These are phyloP conservation scores for Podarcis lilfordi DNA, from an alignment of 2,797 vertebrate genomes.

Conservation along the genomic window DNA sequence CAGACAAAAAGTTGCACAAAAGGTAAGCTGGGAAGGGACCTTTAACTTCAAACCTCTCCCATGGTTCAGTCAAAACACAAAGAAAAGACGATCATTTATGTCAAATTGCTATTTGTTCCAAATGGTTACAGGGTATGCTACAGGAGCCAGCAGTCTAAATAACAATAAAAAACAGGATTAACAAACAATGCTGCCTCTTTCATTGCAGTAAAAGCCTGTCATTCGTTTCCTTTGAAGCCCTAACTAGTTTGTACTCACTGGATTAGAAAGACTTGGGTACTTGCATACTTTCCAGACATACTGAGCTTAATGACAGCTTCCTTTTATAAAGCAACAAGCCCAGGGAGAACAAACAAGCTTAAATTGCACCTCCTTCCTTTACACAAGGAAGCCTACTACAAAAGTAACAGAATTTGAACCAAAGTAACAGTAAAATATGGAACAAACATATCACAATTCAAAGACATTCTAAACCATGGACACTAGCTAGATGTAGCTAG, in stretches of 20 bases:
- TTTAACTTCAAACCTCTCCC: not conserved
- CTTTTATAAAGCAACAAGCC: conserved; percentile 67
- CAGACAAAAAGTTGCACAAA: not conserved
- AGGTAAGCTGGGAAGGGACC: not conserved
- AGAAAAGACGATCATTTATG: conserved; percentile 41
- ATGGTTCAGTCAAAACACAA: not conserved
- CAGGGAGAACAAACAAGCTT: conserved; percentile 64
- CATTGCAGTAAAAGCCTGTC: conserved; percentile 59
- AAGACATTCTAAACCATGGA: conserved; percentile 12
- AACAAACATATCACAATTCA: conserved; percentile 4
- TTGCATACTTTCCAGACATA: conserved; percentile 73
- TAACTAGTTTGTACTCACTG: conserved; percentile 61
- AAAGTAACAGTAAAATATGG: conserved; percentile 41
- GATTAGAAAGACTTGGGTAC: conserved; percentile 62
- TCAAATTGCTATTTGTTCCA: conserved; percentile 46
- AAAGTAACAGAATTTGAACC: conserved; percentile 60
- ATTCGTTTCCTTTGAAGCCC: conserved; percentile 66
- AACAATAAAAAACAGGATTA: conserved; percentile 62
- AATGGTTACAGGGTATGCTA: conserved; percentile 26
- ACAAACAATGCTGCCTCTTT: conserved; percentile 54
- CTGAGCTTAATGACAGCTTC: conserved; percentile 69
- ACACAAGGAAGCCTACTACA: conserved; percentile 47
- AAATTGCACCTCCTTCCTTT: conserved; percentile 63
- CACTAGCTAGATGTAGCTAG: not conserved
- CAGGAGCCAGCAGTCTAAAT: conserved; percentile 32